Evolutionary conservation across 2,888 invertebrate genomes (phyloP), one percentile per base, ranked within the genome.

Genomic region (Empis stercorea): DNA sequence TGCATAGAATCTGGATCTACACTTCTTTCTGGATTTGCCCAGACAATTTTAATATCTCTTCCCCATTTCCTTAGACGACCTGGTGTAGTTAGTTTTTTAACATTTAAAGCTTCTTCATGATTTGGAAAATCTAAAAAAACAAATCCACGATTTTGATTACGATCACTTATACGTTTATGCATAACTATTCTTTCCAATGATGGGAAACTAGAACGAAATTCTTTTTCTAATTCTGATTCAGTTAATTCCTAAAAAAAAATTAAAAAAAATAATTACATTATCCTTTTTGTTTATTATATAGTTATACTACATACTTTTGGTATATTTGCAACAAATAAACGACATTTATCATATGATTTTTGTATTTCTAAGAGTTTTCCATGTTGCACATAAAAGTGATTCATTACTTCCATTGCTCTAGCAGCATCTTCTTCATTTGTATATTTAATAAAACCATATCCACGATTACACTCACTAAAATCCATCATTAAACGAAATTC

Each of bases 401-500:
- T 59, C 2, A 63, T 55, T 0, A 60, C 57, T 41, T 61, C 60
- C 56, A 60, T 57, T 5, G 61, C 61, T 30, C 56, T 54, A 1
- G 49, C 52, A 3, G 62, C 61, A 23, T 59, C 61, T 10, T 58
- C 56, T 44, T 60, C 59, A 5, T 51, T 58, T 2, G 59, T 56
- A 49, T 60, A 62, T 32, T 57, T 56, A 4, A 62, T 56, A 43
- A 59, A 62, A 1, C 57, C 61, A 46, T 58, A 63, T 10, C 62
- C 62, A 5, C 63, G 56, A 46, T 60, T 61, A 2, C 50, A 48
- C 15, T 61, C 55, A 46, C 56, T 56, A 45, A 59, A 62, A 41
- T 63, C 62, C 49, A 61, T 57, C 10, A 61, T 59, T 2, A 63
- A 48, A 1, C 63, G 58, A 36, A 62, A 59, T 46, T 62, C 59